Conservation (phyloP, 2,113 vertebrate species). For the Micronisus gabar region DNA sequence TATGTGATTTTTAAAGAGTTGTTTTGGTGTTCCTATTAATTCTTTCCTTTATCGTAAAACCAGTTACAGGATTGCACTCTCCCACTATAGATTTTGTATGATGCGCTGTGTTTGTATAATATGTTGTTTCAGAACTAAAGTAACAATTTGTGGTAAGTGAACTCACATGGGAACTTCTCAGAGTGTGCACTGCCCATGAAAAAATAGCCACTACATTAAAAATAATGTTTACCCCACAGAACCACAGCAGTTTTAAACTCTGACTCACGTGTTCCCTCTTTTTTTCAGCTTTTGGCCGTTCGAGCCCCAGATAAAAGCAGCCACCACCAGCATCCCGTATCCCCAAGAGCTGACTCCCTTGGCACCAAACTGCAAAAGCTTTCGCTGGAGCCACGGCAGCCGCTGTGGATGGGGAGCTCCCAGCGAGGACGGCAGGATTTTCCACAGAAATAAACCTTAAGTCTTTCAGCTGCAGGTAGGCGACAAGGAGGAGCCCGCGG, state of each 20-base stretch:
- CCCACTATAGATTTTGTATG: not conserved
- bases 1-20: not conserved
- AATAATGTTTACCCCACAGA: not conserved
- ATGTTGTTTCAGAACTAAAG: not conserved
- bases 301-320: not conserved
- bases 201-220: not conserved
- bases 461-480: not conserved
- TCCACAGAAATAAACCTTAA: not conserved
- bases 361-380: not conserved
- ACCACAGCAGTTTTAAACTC: not conserved
- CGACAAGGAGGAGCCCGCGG: fast-evolving
- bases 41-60: not conserved
- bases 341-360: fast-evolving
- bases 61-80: not conserved
- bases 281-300: not conserved
- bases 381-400: not conserved
- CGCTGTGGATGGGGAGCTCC: not conserved
- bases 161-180: not conserved
- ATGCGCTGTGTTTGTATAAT: not conserved
- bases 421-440: not conserved
- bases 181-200: not conserved
- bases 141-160: not conserved
- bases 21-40: not conserved
- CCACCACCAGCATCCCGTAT: not conserved
- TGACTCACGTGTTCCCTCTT: not conserved